A percentile compares a stretch with the other conserved stretches of the same genome.
These are phyloP conservation scores for Leptonema lineaticorne DNA, from an alignment of 1,140 invertebrate species.

Conservation along the genomic window DNA sequence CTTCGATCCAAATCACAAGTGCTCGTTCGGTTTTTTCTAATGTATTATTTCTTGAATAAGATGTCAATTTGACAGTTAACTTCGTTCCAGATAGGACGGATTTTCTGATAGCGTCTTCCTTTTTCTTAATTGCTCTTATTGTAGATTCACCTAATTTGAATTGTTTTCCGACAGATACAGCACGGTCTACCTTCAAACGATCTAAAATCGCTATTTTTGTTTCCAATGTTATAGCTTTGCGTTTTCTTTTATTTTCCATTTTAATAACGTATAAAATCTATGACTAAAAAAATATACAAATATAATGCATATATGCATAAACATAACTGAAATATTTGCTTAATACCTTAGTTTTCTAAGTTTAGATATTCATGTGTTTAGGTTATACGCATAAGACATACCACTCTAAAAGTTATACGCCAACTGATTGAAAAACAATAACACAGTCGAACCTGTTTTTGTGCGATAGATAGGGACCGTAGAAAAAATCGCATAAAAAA, in stretches of 20 bases:
- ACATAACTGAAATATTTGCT: too few species aligned
- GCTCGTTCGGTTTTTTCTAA: conserved; percentile 26
- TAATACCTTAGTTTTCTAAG: too few species aligned
- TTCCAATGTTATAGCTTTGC: background rate
- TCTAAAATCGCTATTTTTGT: conserved; percentile 15
- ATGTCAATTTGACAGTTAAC: conserved; percentile 10
- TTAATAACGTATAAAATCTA: too few species aligned
- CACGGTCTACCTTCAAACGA: conserved; percentile 1
- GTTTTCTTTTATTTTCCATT: background rate
- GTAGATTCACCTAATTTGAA: conserved; percentile 16
- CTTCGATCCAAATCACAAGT: conserved; percentile 27
- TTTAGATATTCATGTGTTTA: too few species aligned
- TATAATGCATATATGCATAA: too few species aligned
- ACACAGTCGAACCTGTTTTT: too few species aligned
- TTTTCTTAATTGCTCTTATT: conserved; percentile 25
- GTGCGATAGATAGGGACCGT: too few species aligned
- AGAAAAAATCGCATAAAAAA: too few species aligned
- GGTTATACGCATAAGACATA: too few species aligned
- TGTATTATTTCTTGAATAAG: conserved; percentile 21
- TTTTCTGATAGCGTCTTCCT: conserved; percentile 19
- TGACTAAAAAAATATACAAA: too few species aligned
- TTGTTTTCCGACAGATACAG: background rate
- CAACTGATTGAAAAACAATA: too few species aligned
- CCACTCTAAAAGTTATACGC: too few species aligned
- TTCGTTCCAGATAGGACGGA: conserved; percentile 15